Evolutionary conservation across 1,140 invertebrate genomes (phyloP), one percentile per base, ranked within the genome.

Genomic region (Danaus plexippus): DNA sequence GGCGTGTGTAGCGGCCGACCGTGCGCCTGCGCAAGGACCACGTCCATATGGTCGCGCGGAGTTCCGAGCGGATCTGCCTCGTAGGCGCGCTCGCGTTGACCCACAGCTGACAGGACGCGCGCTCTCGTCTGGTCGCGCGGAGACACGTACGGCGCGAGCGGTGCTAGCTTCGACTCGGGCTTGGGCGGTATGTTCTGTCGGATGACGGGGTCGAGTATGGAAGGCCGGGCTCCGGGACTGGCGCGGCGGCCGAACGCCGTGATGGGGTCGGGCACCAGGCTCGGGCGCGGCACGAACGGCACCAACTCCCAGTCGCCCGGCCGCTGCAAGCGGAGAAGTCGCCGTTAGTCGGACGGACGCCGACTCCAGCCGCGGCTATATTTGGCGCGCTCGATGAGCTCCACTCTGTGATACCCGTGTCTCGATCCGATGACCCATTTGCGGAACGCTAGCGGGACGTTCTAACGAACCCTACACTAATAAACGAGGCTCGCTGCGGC

Each of bases 221-320:
- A 78, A 52, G 60, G 51, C 40, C 79, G 74, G 50, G 53, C 44
- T 63, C 78, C 75, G 9, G 88, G 88, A 59, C 87, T 74, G 54
- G 83, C 67, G 44, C 90, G 89, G 44, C 87, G 88, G 18, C 94
- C 94, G 88, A 92, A 95, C 51, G 94, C 94, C 59, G 94, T 94
- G 78, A 94, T 90, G 45, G 93, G 93, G 77, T 94, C 92, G 50
- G 93, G 90, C 60, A 95, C 91, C 75, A 94, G 89, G 67, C 93
- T 94, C 61, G 94, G 94, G 61, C 94, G 89, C 60, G 94, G 93
- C 66, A 95, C 94, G 78, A 90, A 91, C 63, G 94, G 94, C 73
- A 94, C 92, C 89, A 94, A 94, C 82, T 94, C 92, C 94, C 94
- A 95, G 66, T 93, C 93, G 66, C 94, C 92, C 67, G 89, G 89